Base-by-base conservation (phyloP, 2,797 vertebrate species). In the Phyllotis vaccarum region DNA sequence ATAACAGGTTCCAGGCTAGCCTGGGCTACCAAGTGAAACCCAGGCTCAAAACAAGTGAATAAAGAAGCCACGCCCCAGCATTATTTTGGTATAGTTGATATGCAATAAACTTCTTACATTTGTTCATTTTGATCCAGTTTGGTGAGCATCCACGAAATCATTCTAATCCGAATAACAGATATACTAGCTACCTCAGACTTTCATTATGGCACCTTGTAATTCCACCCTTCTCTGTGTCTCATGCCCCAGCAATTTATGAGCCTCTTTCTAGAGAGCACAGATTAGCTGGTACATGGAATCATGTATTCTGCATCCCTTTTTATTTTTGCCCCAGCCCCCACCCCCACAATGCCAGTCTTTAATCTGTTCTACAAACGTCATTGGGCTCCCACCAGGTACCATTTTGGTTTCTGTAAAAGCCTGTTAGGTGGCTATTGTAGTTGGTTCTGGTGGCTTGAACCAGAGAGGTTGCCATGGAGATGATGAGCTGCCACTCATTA, bases 391-490 rank as follows among this genome's bases (percentile, higher is more conserved):
- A 31, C 6, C 76, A 19, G 40, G 34, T 89, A 37, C 43, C 60
- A 29, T 52, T 86, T 82, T 86, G 43, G 75, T 91, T 91, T 74
- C 74, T 49, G 10, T 27, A 78, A 86, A 27, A 81, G 75, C 24
- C 14, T 80, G 22, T 91, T 81, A 89, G 34, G 43, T 75, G 58
- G 21, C 74, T 52, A 0, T 81, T 90, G 13, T 78, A 37, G 29
- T 94, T 93, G 78, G 56, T 89, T 46, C 78, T 64, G 13, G 43
- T 43, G 19, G n/a, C 79, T 60, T 80, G 64, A n/a, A 74, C 2
- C 24, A 58, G 9, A 14, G 12, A 66, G 62, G 93, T 94, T 96
- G 58, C 79, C 43, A 56, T 96, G 66, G 66, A 91, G 64, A 93
- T 62, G n/a, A 46, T 43, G 34, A 66, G 49, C 37, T 27, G 31